Evolutionary conservation across 2,797 vertebrate genomes (phyloP).

Genomic region (Typhlichthys subterraneus): DNA sequence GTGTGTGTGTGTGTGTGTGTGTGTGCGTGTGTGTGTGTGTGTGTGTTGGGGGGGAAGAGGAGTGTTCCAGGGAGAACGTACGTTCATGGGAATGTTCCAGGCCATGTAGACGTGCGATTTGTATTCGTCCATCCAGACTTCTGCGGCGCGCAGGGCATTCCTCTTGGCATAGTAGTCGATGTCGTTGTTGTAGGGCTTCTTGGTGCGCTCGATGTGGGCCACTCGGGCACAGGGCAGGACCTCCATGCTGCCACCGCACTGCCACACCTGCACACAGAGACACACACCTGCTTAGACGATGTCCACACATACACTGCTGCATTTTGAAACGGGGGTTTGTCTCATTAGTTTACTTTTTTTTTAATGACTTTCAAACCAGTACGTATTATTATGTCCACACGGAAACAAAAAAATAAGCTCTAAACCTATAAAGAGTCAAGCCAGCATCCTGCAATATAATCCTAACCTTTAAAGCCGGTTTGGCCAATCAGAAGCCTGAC

Average conservation of each 20-base stretch:
- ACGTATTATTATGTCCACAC: too few species aligned
- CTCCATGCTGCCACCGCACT: slow-evolving; percentile 98
- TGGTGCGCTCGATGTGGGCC: slow-evolving; percentile 95
- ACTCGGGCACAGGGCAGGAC: slow-evolving; percentile 95
- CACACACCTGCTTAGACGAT: background rate
- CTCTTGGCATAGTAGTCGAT: slow-evolving; percentile 98
- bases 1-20: background rate
- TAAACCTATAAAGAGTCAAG: too few species aligned
- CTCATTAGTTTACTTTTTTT: too few species aligned
- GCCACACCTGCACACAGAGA: slow-evolving; percentile 87
- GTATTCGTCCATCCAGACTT: slow-evolving; percentile 99
- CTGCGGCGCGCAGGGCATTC: slow-evolving; percentile 91
- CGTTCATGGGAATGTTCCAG: slow-evolving; percentile 98
- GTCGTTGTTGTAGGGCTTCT: slow-evolving; percentile 98
- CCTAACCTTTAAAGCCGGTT: too few species aligned
- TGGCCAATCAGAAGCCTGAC: too few species aligned
- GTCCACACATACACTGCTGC: too few species aligned
- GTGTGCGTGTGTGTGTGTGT: background rate
- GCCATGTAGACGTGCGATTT: slow-evolving; percentile 99
- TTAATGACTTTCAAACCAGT: too few species aligned
- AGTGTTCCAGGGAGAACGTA: slow-evolving; percentile 68
- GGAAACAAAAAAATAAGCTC: too few species aligned
- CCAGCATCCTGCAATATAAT: too few species aligned
- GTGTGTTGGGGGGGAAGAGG: background rate
- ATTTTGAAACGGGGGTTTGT: too few species aligned